phyloP scores from a whole-genome alignment of 2,113 vertebrate species.

The Lagopus leucura region DNA sequence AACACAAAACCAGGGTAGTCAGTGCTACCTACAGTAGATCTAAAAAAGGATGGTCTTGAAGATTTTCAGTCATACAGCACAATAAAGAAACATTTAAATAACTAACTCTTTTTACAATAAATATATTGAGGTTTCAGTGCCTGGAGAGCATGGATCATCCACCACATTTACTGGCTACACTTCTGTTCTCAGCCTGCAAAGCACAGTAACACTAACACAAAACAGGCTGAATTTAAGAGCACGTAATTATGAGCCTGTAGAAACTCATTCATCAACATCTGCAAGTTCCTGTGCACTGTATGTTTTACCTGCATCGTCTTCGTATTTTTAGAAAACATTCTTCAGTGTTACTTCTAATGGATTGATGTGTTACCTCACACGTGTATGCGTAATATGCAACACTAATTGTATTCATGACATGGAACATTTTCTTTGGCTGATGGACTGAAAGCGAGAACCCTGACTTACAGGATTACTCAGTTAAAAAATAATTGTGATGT shows the following conservation, averaged over 20 bases:
- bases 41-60: not conserved
- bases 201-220: not conserved
- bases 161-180: not conserved
- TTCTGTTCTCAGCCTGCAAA: not conserved
- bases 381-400: not conserved
- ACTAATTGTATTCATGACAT: constrained; percentile 54
- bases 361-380: not conserved
- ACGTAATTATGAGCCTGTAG: not conserved
- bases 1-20: not conserved
- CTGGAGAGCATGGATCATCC: not conserved
- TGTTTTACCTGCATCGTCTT: not conserved
- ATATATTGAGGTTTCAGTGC: not conserved
- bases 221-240: not conserved
- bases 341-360: not conserved
- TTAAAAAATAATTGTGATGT: constrained; percentile 66
- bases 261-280: not conserved
- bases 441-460: constrained; percentile 45
- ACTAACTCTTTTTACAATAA: not conserved
- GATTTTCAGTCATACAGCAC: not conserved
- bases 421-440: constrained; percentile 61
- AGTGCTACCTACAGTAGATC: not conserved
- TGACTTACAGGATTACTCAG: constrained; percentile 43
- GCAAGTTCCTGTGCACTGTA: not conserved
- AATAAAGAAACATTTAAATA: not conserved
- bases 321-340: not conserved